Conservation (phyloP, 2,888 invertebrate genomes). For the Tenthredo distinguenda region DNA sequence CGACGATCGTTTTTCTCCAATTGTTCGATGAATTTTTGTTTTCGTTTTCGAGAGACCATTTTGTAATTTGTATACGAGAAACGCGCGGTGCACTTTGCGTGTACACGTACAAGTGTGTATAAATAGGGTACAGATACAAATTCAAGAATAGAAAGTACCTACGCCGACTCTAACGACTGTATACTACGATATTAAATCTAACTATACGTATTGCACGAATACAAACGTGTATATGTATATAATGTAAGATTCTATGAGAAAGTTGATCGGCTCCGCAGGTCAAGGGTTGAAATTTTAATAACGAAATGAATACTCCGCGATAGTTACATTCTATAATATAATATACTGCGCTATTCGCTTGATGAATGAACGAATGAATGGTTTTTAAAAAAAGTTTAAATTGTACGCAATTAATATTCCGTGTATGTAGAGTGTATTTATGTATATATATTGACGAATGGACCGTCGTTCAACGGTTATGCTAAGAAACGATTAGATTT, state of each 20-base stretch:
- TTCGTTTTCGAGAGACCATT: too few species aligned
- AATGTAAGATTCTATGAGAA: background rate
- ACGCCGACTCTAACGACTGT: background rate
- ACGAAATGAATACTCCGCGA: background rate
- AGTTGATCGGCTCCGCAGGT: background rate
- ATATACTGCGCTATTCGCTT: background rate
- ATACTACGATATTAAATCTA: background rate
- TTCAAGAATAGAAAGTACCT: constrained; percentile 2
- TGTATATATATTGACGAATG: background rate
- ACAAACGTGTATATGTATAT: background rate
- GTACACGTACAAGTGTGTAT: background rate
- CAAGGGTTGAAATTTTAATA: background rate
- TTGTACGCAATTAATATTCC: background rate
- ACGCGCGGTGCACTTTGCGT: background rate
- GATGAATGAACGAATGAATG: background rate
- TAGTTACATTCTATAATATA: background rate
- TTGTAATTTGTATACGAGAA: too few species aligned
- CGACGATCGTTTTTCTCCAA: too few species aligned
- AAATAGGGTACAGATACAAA: background rate
- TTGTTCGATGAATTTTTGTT: too few species aligned
- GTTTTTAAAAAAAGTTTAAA: background rate
- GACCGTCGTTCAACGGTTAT: background rate
- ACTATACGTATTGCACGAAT: background rate
- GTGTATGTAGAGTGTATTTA: background rate
- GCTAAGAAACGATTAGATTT: too few species aligned